A percentile compares a stretch with the other conserved stretches of the same genome.
Conservation (phyloP, 1,140 invertebrate species). For the Drosophila kepulauana region DNA sequence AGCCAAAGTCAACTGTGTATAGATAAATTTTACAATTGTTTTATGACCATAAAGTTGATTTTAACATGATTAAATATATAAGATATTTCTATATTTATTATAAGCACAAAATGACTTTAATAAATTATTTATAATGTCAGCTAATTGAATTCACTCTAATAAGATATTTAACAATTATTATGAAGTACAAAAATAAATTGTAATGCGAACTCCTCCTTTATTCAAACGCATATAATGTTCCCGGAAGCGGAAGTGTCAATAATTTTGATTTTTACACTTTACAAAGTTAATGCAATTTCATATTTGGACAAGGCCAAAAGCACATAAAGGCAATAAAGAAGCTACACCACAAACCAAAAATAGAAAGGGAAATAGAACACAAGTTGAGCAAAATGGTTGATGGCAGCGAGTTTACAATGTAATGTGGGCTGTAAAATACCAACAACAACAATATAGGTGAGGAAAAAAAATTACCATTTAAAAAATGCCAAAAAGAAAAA, state of each 20-base stretch:
- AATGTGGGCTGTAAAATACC: conserved; percentile 48
- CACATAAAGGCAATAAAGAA: conserved; percentile 24
- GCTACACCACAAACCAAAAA: neutral
- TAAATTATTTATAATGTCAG: no score
- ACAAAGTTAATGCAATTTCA: conserved; percentile 73
- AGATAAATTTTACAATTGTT: no score
- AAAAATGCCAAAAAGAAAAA: conserved; percentile 64
- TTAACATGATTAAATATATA: no score
- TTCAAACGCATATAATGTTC: neutral
- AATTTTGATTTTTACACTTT: conserved; percentile 79
- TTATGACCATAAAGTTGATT: no score
- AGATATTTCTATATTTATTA: no score
- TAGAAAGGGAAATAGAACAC: neutral
- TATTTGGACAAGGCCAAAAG: conserved; percentile 54
- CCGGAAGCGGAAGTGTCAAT: conserved; percentile 55
- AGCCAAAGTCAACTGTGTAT: no score
- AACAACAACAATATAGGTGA: conserved; percentile 25
- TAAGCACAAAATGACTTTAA: no score
- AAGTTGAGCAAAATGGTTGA: conserved; percentile 29
- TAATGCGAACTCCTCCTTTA: no score
- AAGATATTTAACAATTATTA: no score
- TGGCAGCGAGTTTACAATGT: conserved; percentile 56
- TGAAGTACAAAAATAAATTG: no score
- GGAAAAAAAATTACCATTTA: conserved; percentile 74
- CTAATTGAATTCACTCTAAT: no score